Conservation (phyloP, 2,797 vertebrate species). For the Spheniscus humboldti region DNA sequence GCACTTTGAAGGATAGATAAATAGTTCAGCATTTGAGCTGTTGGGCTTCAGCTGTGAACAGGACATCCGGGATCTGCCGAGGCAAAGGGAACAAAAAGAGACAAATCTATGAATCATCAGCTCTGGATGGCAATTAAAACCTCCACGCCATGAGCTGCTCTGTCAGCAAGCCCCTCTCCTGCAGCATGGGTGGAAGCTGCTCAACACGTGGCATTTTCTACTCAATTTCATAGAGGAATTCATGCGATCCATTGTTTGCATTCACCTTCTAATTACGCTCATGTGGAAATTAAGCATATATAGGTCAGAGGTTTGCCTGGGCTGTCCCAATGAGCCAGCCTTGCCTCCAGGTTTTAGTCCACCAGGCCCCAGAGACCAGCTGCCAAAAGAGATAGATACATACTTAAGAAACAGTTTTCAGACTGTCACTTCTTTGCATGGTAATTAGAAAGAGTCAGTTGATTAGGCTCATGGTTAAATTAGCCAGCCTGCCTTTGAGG, state of each 20-base stretch:
- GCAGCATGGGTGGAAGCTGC: background rate
- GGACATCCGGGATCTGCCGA: background rate
- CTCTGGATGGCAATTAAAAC: slow-evolving; percentile 3
- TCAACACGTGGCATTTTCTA: background rate
- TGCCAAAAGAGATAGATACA: background rate
- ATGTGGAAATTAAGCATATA: background rate
- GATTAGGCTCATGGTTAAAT: slow-evolving; percentile 4
- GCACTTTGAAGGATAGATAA: background rate
- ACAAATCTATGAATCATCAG: background rate
- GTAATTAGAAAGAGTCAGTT: slow-evolving; percentile 2
- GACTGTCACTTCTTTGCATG: background rate
- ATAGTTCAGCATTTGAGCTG: background rate
- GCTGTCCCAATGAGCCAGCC: background rate
- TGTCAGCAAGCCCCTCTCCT: background rate
- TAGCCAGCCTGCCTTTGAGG: background rate
- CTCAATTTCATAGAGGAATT: background rate
- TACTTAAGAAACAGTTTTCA: background rate
- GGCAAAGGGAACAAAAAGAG: background rate
- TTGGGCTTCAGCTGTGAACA: slow-evolving; percentile 6
- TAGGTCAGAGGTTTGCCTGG: background rate
- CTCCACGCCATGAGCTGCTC: background rate
- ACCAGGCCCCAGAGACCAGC: background rate
- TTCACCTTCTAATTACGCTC: background rate
- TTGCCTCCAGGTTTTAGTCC: background rate
- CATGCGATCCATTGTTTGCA: accelerated